phyloP scores from a whole-genome alignment of 2,797 vertebrate species.

The Neosalanx taihuensis region DNA sequence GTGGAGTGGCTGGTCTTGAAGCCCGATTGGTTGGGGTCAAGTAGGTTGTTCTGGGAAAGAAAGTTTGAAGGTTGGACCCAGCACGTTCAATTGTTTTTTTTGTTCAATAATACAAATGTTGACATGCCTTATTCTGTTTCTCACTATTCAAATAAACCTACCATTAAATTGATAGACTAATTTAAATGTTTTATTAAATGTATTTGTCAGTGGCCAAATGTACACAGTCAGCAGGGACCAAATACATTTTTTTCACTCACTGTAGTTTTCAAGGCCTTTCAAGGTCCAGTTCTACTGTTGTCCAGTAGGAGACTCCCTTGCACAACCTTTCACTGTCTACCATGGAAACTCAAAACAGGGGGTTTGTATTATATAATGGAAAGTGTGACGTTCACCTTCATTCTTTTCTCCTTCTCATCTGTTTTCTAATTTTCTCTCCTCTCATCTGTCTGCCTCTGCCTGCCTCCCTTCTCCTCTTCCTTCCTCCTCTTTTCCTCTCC shows the following conservation, averaged over 20 bases:
- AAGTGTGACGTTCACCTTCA: not conserved
- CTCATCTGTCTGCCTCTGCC: not conserved
- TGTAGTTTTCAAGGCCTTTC: not conserved
- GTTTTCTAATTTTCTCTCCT: not conserved
- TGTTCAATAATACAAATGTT: no score
- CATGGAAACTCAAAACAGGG: not conserved
- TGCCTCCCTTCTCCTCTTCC: not conserved
- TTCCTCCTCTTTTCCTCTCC: not conserved
- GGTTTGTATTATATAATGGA: not conserved
- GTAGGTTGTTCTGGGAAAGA: no score
- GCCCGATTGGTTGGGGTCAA: no score
- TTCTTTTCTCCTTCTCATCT: not conserved
- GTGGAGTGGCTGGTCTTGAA: no score
- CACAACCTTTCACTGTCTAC: not conserved
- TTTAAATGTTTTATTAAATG: no score
- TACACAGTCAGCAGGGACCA: no score
- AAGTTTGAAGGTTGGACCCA: no score
- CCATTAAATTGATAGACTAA: no score
- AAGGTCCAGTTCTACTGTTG: not conserved
- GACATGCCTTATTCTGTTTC: no score
- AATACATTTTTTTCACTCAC: not conserved
- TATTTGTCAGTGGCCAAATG: no score
- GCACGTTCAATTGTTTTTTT: no score
- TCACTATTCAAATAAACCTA: no score
- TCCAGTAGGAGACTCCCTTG: constrained; percentile 7